Evolutionary conservation across 2,888 invertebrate genomes (phyloP), one percentile per base, ranked within the genome.

Genomic region (Sipha maydis): DNA sequence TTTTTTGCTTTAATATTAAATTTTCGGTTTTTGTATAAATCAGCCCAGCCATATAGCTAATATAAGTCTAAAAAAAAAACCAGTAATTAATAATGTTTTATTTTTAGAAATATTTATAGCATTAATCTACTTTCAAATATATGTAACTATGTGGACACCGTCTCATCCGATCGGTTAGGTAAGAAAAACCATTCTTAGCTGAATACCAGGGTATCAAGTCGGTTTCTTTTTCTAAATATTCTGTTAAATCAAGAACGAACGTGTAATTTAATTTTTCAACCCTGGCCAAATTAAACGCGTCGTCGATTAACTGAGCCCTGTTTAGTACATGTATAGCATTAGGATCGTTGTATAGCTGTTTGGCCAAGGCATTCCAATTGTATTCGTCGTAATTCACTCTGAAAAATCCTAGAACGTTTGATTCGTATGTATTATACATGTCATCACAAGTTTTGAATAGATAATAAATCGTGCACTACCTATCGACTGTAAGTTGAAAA

Each of bases 281-380:
- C 77, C 95, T 85, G n/a, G 96, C 96, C 89, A 96, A 93, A 92
- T 95, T 95, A 90, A 96, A 93, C 3, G 95, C 93, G 92, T 98
- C 98, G 91, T 97, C 96, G 21, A 98, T 94, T 88, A 96, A 93
- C 92, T 97, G 96, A 9, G 96, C 96, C 90, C 95, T 93, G 91
- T 96, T 96, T 21, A 94, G 91, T 77, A 83, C 85, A n/a, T 90
- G 89, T 67, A 90, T 89, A 3, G 48, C 94, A 93, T 31, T 92
- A 91, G 25, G 94, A 0, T 94, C 93, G 61, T 93, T 92, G 90
- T 94, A 93, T 14, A 97, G 92, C 85, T 96, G 94, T 38, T 93
- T 92, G 4, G 94, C 94, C 0, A 97, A 93, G 90, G 95, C 91
- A 79, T 93, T 92, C 96, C 96, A 96, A 91, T 96, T 96, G 4